Conservation (phyloP, 2,113 vertebrate genomes). For the Cranoglanis bouderius region DNA sequence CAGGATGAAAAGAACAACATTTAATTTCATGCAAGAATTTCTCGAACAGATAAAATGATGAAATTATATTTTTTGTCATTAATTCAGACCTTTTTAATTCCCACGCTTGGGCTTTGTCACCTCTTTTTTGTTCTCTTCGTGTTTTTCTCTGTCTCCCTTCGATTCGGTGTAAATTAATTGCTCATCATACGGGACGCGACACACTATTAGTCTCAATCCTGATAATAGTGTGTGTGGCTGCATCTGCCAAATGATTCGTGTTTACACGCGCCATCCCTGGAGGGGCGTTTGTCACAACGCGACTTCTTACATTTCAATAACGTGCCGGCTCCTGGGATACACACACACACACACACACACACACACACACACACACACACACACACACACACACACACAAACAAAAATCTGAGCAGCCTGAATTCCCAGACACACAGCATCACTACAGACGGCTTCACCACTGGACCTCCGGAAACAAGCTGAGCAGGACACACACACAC, state of each 20-base stretch:
- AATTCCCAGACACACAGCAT: conserved; percentile 31
- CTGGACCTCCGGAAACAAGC: conserved; percentile 32
- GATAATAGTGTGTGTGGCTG: conserved; percentile 76
- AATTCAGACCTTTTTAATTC: background rate
- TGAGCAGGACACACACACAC: conserved; percentile 17
- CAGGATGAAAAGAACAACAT: background rate
- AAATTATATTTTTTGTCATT: background rate
- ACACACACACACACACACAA: conserved; percentile 18
- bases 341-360: conserved; percentile 29
- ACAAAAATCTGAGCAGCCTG: background rate
- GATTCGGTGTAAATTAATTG: conserved; percentile 79
- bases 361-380: conserved; percentile 33
- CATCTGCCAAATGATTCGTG: conserved; percentile 84
- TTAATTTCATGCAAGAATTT: background rate
- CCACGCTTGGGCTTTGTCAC: background rate
- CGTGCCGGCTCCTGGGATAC: conserved; percentile 52
- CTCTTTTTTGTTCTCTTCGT: conserved; percentile 25
- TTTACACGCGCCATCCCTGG: conserved; percentile 76
- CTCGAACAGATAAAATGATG: background rate
- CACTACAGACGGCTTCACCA: conserved; percentile 20
- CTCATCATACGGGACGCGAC: conserved; percentile 78
- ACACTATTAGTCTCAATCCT: conserved; percentile 80
- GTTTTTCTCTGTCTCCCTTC: conserved; percentile 60
- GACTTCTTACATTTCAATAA: conserved; percentile 79
- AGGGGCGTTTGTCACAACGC: conserved; percentile 75